Base-by-base conservation (phyloP, 2,113 vertebrate genomes). In the Edolisoma coerulescens region DNA sequence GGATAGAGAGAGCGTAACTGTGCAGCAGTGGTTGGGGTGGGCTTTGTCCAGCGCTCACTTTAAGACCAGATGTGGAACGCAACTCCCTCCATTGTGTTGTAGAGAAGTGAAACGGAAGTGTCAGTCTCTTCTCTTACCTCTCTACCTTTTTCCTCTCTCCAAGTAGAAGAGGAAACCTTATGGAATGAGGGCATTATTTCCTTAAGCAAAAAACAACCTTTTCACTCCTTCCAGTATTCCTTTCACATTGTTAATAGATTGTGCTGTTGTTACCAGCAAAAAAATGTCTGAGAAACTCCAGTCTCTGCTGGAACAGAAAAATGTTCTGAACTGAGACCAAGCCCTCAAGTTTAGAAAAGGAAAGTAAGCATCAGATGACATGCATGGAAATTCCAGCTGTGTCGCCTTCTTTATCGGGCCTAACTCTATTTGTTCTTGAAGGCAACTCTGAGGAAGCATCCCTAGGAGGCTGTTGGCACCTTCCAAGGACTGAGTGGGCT, bases 21-120 rank as follows among this genome's bases (percentile, higher is more conserved):
- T 70, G 49, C 57, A 61, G 69, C 33, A 27, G 39, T 22, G 70
- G 4, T 52, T 30, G 45, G 50, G 54, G 32, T 53, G 42, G 23
- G 26, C 39, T 65, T 83, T 67, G 71, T 63, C 35, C 79, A 56
- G 45, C 0, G 0, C 41, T 70, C 39, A 4, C 1, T 52, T 84
- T 50, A 60, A 52, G 39, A 37, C 32, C 44, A 50, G 32, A 47
- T 67, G 21, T 56, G 37, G 71, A 80, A 86, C 0, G 0, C 30
- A 65, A 1, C 22, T 73, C 59, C 23, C 28, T 60, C 42, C 30
- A 2, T 22, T 52, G 21, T 23, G 7, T 14, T 2, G 1, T 2
- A 35, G 32, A 64, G 47, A 81, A 70, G 41, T 47, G 79, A 86
- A 91, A 83, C 1, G 1, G 28, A 59, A 23, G 21, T 26, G 14